Percentiles rank a stretch among this genome's conserved stretches.
Evolutionary conservation across 2,888 invertebrate species (phyloP).

Genomic region (Drosophila prolongata): DNA sequence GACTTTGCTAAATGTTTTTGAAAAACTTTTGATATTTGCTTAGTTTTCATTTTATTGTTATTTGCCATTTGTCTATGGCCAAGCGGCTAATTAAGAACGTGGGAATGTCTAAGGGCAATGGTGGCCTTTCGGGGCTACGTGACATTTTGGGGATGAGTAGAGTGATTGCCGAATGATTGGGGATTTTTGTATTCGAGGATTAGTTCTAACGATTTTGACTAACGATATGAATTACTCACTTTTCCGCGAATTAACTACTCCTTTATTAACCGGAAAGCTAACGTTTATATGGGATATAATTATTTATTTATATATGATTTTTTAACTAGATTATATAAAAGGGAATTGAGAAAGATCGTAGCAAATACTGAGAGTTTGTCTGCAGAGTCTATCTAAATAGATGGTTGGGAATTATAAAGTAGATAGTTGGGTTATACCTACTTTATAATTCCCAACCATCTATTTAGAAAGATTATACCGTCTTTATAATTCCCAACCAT

Average conservation of each 20-base stretch:
- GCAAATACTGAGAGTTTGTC: too few species aligned
- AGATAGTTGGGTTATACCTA: too few species aligned
- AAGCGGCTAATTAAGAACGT: constrained; percentile 69
- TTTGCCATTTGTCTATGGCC: constrained; percentile 27
- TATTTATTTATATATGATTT: too few species aligned
- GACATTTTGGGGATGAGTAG: constrained; percentile 22
- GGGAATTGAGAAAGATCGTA: too few species aligned
- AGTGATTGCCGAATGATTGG: constrained; percentile 9
- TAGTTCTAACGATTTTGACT: not conserved
- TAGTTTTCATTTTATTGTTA: constrained; percentile 44
- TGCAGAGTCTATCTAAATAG: too few species aligned
- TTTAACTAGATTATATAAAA: not conserved
- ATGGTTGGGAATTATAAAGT: too few species aligned
- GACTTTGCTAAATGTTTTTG: constrained; percentile 77
- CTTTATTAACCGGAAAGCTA: not conserved
- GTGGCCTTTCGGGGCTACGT: constrained; percentile 9
- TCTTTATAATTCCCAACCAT: too few species aligned
- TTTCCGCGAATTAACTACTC: not conserved
- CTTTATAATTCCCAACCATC: too few species aligned
- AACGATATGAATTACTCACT: too few species aligned
- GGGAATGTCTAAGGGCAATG: constrained; percentile 50
- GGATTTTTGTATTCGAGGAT: not conserved
- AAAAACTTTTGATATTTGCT: constrained; percentile 55
- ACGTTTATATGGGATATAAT: too few species aligned
- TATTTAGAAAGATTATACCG: too few species aligned